These are phyloP conservation scores for Toxonevra muliebris DNA, from an alignment of 2,888 invertebrate species.

Conservation along the genomic window DNA sequence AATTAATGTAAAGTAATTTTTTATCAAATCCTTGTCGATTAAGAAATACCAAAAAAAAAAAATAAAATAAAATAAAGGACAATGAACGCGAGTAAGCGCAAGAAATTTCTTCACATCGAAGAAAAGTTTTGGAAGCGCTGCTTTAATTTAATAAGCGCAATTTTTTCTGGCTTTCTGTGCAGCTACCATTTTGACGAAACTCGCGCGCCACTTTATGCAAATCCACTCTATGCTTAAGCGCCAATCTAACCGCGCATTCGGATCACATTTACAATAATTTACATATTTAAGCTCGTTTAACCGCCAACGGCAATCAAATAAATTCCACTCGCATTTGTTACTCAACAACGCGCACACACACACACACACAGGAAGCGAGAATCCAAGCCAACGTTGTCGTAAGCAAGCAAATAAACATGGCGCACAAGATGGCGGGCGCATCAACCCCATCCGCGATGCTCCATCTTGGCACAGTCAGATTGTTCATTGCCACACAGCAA, in stretches of 20 bases:
- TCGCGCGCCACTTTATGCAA: slow-evolving; percentile 38
- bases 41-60: slow-evolving; percentile 10
- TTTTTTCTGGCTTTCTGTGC: slow-evolving; percentile 23
- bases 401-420: slow-evolving; percentile 19
- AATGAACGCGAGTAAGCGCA: not conserved
- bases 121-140: slow-evolving; percentile 5
- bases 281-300: slow-evolving; percentile 54
- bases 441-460: not conserved
- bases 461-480: not conserved
- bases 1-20: slow-evolving; percentile 51
- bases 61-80: too few relatives aligned
- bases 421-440: slow-evolving; percentile 25
- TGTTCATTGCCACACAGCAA: slow-evolving; percentile 1
- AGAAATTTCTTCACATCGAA: not conserved
- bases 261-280: slow-evolving; percentile 55
- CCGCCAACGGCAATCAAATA: slow-evolving; percentile 49
- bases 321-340: slow-evolving; percentile 42
- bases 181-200: slow-evolving; percentile 27
- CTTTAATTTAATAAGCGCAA: slow-evolving; percentile 46
- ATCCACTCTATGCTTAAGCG: slow-evolving; percentile 45
- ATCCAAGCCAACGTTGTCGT: slow-evolving; percentile 14
- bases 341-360: not conserved
- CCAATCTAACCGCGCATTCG: slow-evolving; percentile 49
- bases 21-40: slow-evolving; percentile 46
- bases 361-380: slow-evolving; percentile 17